Evolutionary conservation across 2,113 vertebrate genomes (phyloP).

Genomic region (Hemicordylus capensis): DNA sequence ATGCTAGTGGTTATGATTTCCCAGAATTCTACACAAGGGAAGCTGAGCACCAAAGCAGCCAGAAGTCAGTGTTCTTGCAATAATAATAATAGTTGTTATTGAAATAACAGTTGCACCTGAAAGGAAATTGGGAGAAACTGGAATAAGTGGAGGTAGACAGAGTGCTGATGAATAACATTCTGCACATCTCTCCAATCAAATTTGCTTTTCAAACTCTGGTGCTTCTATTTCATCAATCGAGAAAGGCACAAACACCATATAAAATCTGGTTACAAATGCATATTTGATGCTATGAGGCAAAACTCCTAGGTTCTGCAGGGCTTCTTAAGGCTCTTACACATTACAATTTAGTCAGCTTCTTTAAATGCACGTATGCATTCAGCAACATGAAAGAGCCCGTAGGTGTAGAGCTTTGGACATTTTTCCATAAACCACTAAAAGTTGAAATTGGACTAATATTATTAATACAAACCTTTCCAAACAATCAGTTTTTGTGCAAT

Average conservation of each 20-base stretch:
- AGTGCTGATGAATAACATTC: neutral
- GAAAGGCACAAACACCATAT: neutral
- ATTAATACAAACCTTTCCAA: neutral
- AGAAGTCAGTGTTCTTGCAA: neutral
- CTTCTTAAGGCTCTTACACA: neutral
- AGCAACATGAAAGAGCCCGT: neutral
- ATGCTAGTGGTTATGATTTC: too few species aligned
- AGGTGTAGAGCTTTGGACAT: neutral
- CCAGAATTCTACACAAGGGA: conserved; percentile 32
- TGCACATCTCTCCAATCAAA: neutral
- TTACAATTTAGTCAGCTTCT: neutral
- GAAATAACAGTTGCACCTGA: too few species aligned
- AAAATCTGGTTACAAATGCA: neutral
- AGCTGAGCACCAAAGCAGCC: neutral
- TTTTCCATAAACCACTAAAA: neutral
- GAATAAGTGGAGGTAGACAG: neutral
- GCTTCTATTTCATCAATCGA: neutral
- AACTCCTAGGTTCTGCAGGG: neutral
- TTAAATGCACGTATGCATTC: neutral
- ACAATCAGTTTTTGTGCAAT: neutral
- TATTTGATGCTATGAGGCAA: neutral
- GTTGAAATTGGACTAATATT: neutral
- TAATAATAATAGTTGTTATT: too few species aligned
- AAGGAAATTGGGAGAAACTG: too few species aligned
- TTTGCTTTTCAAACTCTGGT: conserved; percentile 7